Base-by-base conservation (phyloP, 2,797 vertebrate species). In the Anolis apletophallus region DNA sequence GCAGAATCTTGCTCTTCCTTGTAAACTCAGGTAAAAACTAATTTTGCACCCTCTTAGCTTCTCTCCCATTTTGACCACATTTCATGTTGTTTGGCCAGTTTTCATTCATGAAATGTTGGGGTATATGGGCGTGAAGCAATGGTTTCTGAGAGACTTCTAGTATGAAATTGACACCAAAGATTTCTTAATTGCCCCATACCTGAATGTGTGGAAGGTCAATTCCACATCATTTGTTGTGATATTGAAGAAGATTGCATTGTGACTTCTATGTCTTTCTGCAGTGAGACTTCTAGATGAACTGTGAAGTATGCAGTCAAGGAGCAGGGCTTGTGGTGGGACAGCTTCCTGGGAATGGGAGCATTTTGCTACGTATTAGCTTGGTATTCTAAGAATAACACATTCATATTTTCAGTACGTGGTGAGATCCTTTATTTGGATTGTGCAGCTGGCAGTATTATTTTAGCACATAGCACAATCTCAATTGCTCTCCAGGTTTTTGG, bases 401-500 rank as follows among this genome's bases (percentile, higher is more conserved):
- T 83, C 67, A 61, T 79, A 87, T 36, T 87, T 87, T 78, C 81
- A 79, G 74, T 29, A 83, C 40, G n/a, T 79, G 57, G 67, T 73
- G 75, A 79, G 68, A 72, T 50, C 85, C 57, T 86, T 87, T 87
- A 72, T 79, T 83, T 73, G 75, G 67, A 83, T 64, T 67, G 55
- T 54, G 26, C 26, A 26, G 83, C 73, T 77, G 76, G 72, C 76
- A 85, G 71, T 71, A 72, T 80, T 72, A 80, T 85, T 80, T 85
- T 61, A 85, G 54, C 55, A 80, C 16, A 72, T 81, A 40, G 87
- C 34, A 88, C 55, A 26, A 50, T 83, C 36, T 59, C 74, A 72
- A 16, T 83, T 91, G 72, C 13, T 84, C 77, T 81, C 84, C 81
- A 59, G 83, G 88, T 90, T 81, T 92, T 91, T 36, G 86, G 74